These are phyloP conservation scores for Haemorhous mexicanus DNA, from an alignment of 2,113 vertebrate genomes.

Conservation along the genomic window DNA sequence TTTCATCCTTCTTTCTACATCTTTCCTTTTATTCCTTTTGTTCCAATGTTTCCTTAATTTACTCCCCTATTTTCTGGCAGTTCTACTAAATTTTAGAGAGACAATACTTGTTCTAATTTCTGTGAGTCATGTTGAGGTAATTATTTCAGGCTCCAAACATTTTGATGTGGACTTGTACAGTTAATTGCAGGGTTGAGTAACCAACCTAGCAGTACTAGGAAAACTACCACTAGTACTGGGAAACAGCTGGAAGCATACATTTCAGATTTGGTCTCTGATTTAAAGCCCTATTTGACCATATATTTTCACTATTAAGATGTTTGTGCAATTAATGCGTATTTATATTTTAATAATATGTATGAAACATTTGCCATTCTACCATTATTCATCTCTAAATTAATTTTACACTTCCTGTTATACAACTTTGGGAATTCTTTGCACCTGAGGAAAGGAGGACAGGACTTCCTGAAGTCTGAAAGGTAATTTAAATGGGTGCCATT, in stretches of 20 bases:
- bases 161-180: slow-evolving; percentile 21
- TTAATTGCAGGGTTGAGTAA: slow-evolving; percentile 37
- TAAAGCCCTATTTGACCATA: not conserved
- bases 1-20: not conserved
- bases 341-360: not conserved
- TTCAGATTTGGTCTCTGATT: slow-evolving; percentile 7
- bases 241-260: not conserved
- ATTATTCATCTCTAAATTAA: not conserved
- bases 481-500: not conserved
- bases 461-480: not conserved
- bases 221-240: not conserved
- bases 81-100: not conserved
- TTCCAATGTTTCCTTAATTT: slow-evolving; percentile 35
- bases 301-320: not conserved
- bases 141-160: slow-evolving; percentile 42
- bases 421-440: not conserved
- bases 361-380: not conserved
- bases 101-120: slow-evolving; percentile 23
- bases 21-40: not conserved
- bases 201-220: not conserved
- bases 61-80: slow-evolving; percentile 18
- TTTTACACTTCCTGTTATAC: not conserved
- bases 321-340: not conserved
- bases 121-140: slow-evolving; percentile 33
- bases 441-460: not conserved